A percentile compares a stretch with the other conserved stretches of the same genome.
These are phyloP conservation scores for Acipenser transmontanus DNA, from an alignment of 2,797 vertebrate species.

Conservation along the genomic window DNA sequence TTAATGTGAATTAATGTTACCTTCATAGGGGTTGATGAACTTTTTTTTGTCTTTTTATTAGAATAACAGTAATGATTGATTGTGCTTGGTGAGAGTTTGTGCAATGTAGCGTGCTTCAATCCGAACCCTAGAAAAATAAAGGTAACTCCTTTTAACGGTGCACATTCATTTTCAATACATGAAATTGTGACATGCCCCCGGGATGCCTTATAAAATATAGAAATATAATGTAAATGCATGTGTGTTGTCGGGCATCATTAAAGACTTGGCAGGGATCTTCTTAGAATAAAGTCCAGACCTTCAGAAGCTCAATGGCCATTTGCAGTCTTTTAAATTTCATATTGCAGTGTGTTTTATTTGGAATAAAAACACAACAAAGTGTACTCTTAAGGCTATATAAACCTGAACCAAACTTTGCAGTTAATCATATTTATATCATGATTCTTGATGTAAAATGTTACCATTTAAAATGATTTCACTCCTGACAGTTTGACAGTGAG, in stretches of 20 bases:
- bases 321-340: neutral
- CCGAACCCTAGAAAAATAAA: too few relatives aligned
- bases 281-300: neutral
- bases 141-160: too few relatives aligned
- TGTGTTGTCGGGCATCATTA: neutral
- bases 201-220: constrained; percentile 12
- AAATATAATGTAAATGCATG: constrained; percentile 1
- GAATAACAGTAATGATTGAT: too few relatives aligned
- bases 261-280: neutral
- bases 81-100: too few relatives aligned
- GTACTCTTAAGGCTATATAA: neutral
- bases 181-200: constrained; percentile 5
- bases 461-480: too few relatives aligned
- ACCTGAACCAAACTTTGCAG: neutral
- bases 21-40: too few relatives aligned
- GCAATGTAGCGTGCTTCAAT: too few relatives aligned
- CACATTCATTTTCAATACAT: neutral
- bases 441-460: neutral
- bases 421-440: constrained; percentile 5
- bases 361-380: neutral
- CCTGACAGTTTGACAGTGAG: too few relatives aligned
- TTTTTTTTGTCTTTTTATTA: too few relatives aligned
- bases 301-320: neutral
- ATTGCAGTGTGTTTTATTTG: constrained; percentile 16
- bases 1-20: too few relatives aligned